A percentile compares a stretch with the other conserved stretches of the same genome.
These are phyloP conservation scores for Erpetoichthys calabaricus DNA, from an alignment of 2,797 vertebrate species.

Conservation along the genomic window DNA sequence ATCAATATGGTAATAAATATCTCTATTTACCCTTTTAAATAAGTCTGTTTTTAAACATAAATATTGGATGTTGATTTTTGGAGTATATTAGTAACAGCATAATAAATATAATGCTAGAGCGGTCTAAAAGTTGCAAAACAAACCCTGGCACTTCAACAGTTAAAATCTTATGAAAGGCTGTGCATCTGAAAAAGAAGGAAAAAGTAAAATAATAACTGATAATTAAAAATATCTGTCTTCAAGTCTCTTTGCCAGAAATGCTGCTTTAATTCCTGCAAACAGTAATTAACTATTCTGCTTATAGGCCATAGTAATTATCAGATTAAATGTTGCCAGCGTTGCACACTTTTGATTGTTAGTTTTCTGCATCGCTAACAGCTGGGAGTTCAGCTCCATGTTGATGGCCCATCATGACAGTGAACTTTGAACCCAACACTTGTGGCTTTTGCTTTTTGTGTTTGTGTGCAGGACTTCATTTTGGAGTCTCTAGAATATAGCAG, in stretches of 20 bases:
- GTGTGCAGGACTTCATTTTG: too few species aligned
- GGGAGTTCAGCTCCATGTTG: too few species aligned
- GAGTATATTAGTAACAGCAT: too few species aligned
- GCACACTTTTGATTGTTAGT: neutral
- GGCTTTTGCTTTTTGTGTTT: too few species aligned
- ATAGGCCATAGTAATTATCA: conserved; percentile 1
- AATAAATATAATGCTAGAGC: too few species aligned
- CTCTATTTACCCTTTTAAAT: too few species aligned
- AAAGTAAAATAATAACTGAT: neutral
- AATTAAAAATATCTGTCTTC: conserved; percentile 3
- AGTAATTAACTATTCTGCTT: neutral
- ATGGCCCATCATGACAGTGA: too few species aligned
- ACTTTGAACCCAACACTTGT: too few species aligned
- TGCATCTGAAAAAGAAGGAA: neutral
- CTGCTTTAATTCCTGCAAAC: conserved; percentile 1
- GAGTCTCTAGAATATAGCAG: too few species aligned
- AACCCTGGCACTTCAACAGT: neutral
- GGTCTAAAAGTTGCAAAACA: neutral
- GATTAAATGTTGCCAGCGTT: neutral
- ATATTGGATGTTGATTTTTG: too few species aligned
- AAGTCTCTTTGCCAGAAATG: neutral
- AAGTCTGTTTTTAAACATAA: too few species aligned
- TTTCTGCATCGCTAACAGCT: neutral
- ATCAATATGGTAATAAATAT: too few species aligned
- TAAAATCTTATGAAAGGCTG: neutral